Percentiles rank a stretch among this genome's conserved stretches.
These are phyloP conservation scores for Thinocorus orbignyianus DNA, from an alignment of 2,113 vertebrate genomes.

Conservation along the genomic window DNA sequence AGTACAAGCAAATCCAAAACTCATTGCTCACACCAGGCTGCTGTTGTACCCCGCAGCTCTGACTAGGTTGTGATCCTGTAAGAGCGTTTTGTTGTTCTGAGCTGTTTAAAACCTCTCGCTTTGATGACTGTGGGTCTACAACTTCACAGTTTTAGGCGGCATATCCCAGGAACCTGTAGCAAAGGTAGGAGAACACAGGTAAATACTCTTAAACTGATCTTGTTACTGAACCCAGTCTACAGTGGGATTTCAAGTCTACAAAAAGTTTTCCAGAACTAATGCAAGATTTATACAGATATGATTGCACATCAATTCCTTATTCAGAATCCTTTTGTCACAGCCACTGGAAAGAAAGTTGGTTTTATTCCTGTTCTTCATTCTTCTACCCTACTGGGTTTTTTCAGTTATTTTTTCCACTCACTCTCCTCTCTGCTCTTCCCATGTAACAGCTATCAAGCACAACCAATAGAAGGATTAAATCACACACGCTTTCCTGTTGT, in stretches of 20 bases:
- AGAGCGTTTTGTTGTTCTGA: background rate
- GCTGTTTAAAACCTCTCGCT: background rate
- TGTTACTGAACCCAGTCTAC: background rate
- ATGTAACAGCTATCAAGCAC: background rate
- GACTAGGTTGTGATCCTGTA: background rate
- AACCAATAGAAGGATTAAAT: background rate
- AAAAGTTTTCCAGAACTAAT: background rate
- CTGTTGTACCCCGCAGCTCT: background rate
- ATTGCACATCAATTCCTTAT: background rate
- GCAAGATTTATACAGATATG: background rate
- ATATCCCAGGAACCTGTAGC: background rate
- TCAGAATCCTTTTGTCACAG: background rate
- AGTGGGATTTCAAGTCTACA: background rate
- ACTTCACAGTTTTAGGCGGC: background rate
- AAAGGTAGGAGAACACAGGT: background rate
- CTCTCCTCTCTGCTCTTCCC: background rate
- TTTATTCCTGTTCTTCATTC: background rate
- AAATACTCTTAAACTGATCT: background rate
- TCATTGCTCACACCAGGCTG: background rate
- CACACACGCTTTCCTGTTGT: background rate
- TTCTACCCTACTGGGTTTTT: background rate
- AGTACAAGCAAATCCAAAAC: background rate
- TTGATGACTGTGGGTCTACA: background rate
- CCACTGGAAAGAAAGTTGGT: background rate
- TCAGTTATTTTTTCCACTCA: background rate